phyloP scores from a whole-genome alignment of 1,140 invertebrate genomes.

The Sinonovacula constricta region DNA sequence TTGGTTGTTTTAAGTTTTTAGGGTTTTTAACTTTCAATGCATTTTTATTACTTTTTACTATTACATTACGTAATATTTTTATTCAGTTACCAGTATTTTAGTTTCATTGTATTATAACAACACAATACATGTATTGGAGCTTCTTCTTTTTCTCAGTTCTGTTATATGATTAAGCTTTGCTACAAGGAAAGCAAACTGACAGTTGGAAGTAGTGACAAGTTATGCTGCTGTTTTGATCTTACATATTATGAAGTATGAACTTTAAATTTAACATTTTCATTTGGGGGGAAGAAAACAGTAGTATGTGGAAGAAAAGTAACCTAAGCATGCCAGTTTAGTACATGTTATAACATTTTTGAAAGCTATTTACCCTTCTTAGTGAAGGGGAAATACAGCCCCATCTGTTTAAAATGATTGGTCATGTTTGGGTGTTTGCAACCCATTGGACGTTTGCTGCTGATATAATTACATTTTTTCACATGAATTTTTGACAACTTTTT shows the following conservation, averaged over 20 bases:
- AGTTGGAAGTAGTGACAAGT: neutral
- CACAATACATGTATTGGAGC: neutral
- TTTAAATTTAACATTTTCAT: neutral
- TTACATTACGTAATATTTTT: neutral
- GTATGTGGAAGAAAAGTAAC: too few relatives aligned
- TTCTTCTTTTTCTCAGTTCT: too few relatives aligned
- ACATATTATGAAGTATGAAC: neutral
- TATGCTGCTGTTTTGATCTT: neutral
- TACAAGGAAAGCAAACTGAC: neutral
- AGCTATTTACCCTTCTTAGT: too few relatives aligned
- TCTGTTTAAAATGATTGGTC: too few relatives aligned
- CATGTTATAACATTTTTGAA: neutral
- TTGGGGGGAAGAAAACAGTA: too few relatives aligned
- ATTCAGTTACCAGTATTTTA: neutral
- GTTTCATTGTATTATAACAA: neutral
- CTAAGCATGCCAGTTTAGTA: neutral
- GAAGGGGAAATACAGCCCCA: too few relatives aligned
- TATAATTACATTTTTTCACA: neutral
- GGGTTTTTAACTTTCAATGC: neutral
- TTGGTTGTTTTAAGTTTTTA: slow-evolving; percentile 45
- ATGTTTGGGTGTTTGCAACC: neutral
- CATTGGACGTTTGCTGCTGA: neutral
- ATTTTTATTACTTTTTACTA: neutral
- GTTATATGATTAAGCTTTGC: too few relatives aligned
- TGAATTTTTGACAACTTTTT: neutral